Conservation (phyloP, 2,888 invertebrate species). For the Oxyscelio sp. region DNA sequence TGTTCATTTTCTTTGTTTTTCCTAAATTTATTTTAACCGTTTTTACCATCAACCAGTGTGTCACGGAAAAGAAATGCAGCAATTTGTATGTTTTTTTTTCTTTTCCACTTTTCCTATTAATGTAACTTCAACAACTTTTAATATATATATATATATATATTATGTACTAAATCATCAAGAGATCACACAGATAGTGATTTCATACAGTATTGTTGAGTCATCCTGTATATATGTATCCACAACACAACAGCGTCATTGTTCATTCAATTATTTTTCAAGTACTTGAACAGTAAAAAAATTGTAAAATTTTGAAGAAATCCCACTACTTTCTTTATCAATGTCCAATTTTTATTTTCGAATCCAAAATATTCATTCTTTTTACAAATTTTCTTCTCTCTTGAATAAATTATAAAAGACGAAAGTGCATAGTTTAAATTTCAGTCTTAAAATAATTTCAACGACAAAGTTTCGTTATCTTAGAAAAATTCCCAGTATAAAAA, state of each 20-base stretch:
- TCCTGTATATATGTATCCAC: conserved; percentile 55
- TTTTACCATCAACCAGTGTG: conserved; percentile 21
- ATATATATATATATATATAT: conserved; percentile 53
- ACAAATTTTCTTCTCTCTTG: conserved; percentile 21
- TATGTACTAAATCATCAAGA: conserved; percentile 60
- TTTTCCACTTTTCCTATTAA: conserved; percentile 46
- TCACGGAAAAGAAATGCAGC: conserved; percentile 23
- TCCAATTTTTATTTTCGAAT: conserved; percentile 6
- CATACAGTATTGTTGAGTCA: conserved; percentile 67
- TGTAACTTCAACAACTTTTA: conserved; percentile 61
- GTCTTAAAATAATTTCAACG: conserved; percentile 62
- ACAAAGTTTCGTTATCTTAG: conserved; percentile 20
- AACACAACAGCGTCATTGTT: conserved; percentile 62
- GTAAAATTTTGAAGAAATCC: not conserved
- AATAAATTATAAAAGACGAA: conserved; percentile 45
- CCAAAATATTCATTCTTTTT: not conserved
- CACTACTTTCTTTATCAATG: conserved; percentile 6
- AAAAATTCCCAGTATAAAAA: conserved; percentile 18
- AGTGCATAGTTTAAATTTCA: conserved; percentile 45
- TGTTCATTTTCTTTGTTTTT: no score
- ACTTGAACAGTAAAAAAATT: conserved; percentile 18
- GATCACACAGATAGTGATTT: conserved; percentile 61
- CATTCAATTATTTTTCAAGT: conserved; percentile 51
- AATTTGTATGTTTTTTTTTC: conserved; percentile 11
- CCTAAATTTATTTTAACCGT: no score